phyloP scores from a whole-genome alignment of 2,797 vertebrate species.

The Hoplostethus atlanticus region DNA sequence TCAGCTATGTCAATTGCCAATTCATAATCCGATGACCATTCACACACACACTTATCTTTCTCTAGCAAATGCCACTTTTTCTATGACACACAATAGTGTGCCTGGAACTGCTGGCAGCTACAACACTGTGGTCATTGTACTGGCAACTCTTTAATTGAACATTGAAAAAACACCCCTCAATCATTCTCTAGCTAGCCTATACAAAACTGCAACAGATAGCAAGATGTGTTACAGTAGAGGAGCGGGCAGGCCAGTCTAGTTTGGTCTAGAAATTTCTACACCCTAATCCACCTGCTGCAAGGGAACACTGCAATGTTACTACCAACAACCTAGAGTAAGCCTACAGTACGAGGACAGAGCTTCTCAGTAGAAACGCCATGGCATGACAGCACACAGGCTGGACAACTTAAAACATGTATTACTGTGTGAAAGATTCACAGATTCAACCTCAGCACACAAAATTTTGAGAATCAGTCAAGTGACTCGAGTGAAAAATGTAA shows the following conservation, averaged over 20 bases:
- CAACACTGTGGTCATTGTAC: slow-evolving; percentile 80
- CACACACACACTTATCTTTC: slow-evolving; percentile 58
- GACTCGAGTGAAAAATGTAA: too few relatives aligned
- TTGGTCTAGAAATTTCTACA: slow-evolving; percentile 19
- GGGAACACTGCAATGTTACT: slow-evolving; percentile 4
- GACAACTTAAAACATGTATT: slow-evolving; percentile 15
- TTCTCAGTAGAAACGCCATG: not conserved
- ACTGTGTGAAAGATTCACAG: slow-evolving; percentile 11
- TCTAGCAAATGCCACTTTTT: slow-evolving; percentile 57
- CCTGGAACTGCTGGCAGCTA: slow-evolving; percentile 74
- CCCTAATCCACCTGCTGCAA: not conserved
- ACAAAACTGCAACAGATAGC: slow-evolving; percentile 51
- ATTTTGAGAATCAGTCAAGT: not conserved
- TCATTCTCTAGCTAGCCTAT: slow-evolving; percentile 39
- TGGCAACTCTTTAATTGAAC: slow-evolving; percentile 68
- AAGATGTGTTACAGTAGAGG: slow-evolving; percentile 11
- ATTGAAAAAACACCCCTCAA: slow-evolving; percentile 65
- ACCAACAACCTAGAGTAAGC: not conserved
- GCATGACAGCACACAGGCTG: not conserved
- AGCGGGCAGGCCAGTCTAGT: slow-evolving; percentile 14
- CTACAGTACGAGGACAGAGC: not conserved
- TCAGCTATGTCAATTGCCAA: slow-evolving; percentile 57
- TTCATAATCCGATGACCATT: slow-evolving; percentile 64
- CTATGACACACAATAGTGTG: slow-evolving; percentile 72
- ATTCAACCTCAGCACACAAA: not conserved